Conservation (phyloP, 2,113 vertebrate genomes). For the Nipponia nippon region DNA sequence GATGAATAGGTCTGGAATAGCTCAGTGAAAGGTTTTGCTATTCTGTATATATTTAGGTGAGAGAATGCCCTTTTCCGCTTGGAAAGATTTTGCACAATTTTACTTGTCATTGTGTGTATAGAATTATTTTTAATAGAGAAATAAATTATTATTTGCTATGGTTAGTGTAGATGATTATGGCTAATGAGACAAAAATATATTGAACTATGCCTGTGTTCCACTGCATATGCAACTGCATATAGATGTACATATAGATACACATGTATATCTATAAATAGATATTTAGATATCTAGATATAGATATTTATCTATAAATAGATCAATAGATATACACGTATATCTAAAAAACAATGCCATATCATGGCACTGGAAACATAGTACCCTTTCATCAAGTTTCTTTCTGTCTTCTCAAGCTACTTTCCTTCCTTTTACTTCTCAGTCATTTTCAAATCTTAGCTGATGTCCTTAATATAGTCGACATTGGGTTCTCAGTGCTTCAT, state of each 20-base stretch:
- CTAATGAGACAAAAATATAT: neutral
- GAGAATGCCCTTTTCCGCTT: neutral
- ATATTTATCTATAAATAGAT: neutral
- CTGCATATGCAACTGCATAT: neutral
- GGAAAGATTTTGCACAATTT: neutral
- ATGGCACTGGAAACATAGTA: neutral
- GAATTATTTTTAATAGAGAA: neutral
- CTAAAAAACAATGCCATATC: neutral
- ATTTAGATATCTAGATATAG: neutral
- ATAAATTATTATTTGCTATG: neutral
- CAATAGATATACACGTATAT: neutral
- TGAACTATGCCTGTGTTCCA: neutral
- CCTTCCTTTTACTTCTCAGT: neutral
- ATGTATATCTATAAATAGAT: neutral
- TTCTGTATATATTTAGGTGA: neutral
- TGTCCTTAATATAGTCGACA: neutral
- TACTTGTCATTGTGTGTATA: neutral
- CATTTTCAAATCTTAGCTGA: neutral
- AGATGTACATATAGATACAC: too few species aligned
- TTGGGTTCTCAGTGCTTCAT: neutral
- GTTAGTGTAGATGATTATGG: neutral
- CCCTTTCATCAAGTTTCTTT: neutral
- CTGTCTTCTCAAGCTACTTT: neutral
- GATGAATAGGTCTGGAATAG: neutral
- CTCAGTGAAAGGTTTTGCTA: neutral